phyloP scores from a whole-genome alignment of 2,888 invertebrate genomes.

The Nomada ferruginata region DNA sequence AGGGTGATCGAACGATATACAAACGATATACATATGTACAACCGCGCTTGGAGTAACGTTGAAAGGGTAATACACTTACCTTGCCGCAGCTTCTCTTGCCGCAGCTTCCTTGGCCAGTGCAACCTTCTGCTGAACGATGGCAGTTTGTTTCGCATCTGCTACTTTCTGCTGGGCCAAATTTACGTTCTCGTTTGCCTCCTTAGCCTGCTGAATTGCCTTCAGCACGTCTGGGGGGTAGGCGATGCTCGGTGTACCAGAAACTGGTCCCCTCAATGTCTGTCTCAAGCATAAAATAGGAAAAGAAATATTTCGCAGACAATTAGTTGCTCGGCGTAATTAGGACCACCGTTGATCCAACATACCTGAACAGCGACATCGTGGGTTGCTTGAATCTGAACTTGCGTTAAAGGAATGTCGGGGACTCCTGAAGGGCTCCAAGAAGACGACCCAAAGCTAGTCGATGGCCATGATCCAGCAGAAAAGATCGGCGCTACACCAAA shows the following conservation, averaged over 20 bases:
- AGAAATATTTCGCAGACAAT: no score
- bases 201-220: constrained; percentile 90
- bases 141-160: constrained; percentile 89
- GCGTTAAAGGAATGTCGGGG: constrained; percentile 78
- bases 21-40: no score
- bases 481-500: constrained; percentile 72
- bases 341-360: not conserved
- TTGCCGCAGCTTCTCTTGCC: constrained; percentile 84
- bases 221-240: constrained; percentile 88
- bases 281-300: not conserved
- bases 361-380: constrained; percentile 82
- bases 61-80: constrained; percentile 65
- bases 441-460: constrained; percentile 63
- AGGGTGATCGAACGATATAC: not conserved
- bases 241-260: constrained; percentile 81
- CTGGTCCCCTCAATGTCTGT: constrained; percentile 77
- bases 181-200: constrained; percentile 90
- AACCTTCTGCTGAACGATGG: constrained; percentile 89
- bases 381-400: constrained; percentile 80
- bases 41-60: not conserved
- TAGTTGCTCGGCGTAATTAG: not conserved
- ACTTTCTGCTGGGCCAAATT: constrained; percentile 90
- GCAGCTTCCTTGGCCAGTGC: constrained; percentile 91
- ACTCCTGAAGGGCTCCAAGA: constrained; percentile 73
- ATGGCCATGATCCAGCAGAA: constrained; percentile 68